phyloP scores from a whole-genome alignment of 1,140 invertebrate genomes.

The Hyles vespertilio region DNA sequence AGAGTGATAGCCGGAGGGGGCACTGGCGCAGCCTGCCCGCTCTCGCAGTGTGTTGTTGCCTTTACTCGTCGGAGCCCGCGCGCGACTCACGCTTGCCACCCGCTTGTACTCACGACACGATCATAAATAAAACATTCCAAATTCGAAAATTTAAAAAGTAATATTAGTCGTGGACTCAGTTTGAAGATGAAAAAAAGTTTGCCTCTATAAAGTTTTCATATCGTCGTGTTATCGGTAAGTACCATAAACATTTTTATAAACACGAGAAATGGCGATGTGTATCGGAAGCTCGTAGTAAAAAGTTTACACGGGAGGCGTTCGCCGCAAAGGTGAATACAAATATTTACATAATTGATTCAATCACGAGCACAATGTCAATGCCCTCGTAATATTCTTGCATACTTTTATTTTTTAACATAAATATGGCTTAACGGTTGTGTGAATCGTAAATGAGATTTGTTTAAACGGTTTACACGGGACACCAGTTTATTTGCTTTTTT shows the following conservation, averaged over 20 bases:
- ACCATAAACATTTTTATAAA: background rate
- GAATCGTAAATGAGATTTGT: constrained; percentile 1
- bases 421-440: constrained; percentile 6
- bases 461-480: background rate
- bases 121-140: constrained; percentile 1
- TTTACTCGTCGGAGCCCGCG: constrained; percentile 49
- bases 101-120: constrained; percentile 2
- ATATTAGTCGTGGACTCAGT: too few species aligned
- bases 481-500: too few species aligned
- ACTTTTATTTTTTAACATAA: constrained; percentile 6
- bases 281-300: constrained; percentile 3
- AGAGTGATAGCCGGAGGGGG: constrained; percentile 59
- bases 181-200: too few species aligned
- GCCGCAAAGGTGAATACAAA: constrained; percentile 10
- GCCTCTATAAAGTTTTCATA: too few species aligned
- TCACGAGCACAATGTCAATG: constrained; percentile 8
- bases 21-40: constrained; percentile 30
- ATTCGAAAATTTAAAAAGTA: too few species aligned
- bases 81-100: constrained; percentile 15
- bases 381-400: constrained; percentile 11
- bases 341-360: constrained; percentile 13
- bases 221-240: constrained; percentile 3
- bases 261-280: too few species aligned
- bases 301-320: constrained; percentile 4
- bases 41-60: constrained; percentile 54